phyloP scores from a whole-genome alignment of 2,888 invertebrate species.

The Nemurella pictetii region DNA sequence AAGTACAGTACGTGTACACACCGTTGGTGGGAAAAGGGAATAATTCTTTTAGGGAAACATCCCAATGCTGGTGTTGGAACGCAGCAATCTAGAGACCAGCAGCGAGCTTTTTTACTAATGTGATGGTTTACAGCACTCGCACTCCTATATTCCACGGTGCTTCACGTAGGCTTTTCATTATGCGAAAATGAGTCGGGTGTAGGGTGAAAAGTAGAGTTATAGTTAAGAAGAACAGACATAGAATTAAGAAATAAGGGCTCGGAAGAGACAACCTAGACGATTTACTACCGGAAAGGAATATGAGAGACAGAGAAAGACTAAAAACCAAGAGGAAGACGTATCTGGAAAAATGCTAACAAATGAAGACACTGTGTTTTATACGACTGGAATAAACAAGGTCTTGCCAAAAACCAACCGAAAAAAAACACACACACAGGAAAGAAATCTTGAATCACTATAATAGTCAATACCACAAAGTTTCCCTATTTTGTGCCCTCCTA shows the following conservation, averaged over 20 bases:
- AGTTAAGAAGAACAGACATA: slow-evolving; percentile 27
- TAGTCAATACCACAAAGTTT: slow-evolving; percentile 14
- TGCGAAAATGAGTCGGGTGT: slow-evolving; percentile 27
- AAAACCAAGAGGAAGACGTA: slow-evolving; percentile 7
- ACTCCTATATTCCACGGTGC: slow-evolving; percentile 15
- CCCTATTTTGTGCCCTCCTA: not conserved
- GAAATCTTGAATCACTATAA: not conserved
- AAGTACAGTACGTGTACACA: too few relatives aligned
- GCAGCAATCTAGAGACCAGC: slow-evolving; percentile 6
- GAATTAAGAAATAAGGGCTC: slow-evolving; percentile 25
- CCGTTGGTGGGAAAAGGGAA: not conserved
- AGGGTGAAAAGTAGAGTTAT: slow-evolving; percentile 18
- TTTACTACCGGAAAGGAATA: slow-evolving; percentile 26
- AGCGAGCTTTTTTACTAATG: slow-evolving; percentile 20
- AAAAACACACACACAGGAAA: not conserved
- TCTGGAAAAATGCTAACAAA: not conserved
- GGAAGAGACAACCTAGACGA: slow-evolving; percentile 15
- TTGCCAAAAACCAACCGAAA: slow-evolving; percentile 5
- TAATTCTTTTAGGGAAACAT: not conserved
- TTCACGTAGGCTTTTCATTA: slow-evolving; percentile 22
- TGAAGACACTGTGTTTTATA: slow-evolving; percentile 12
- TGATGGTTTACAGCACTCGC: slow-evolving; percentile 16
- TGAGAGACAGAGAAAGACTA: slow-evolving; percentile 19
- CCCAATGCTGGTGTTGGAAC: not conserved
- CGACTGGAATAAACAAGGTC: not conserved